Evolutionary conservation across 2,888 invertebrate genomes (phyloP), one percentile per base, ranked within the genome.

Genomic region (Cerastis rubricosa): DNA sequence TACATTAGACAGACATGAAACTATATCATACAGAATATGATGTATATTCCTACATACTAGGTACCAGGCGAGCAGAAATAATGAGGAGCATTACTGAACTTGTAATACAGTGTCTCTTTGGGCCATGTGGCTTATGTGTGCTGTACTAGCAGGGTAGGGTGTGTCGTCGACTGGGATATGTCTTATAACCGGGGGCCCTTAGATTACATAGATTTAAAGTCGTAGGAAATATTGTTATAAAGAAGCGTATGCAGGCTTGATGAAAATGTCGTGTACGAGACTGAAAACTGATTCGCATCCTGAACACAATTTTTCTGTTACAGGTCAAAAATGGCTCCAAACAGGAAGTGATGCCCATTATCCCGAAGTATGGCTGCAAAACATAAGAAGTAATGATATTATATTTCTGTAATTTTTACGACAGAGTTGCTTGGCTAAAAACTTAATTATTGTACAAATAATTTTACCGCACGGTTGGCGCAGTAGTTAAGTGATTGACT

Each of bases 51-150:
- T 49, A 22, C 40, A 43, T 12, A 35, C 12, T 11, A 19, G n/a
- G 14, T 78, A 84, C 71, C 67, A 76, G 76, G 86, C 76, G 69
- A 79, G 40, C 75, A 71, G 71, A 79, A 83, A 72, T 83, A 85
- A 86, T 85, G 78, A 81, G 70, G 12, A 63, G 74, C 78, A 83
- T 85, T 80, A 85, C 71, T 47, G 66, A 78, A 80, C 71, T 82
- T 71, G 45, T 61, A 57, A 49, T 63, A 69, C 68, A 59, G 68
- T 76, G 74, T 84, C 68, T 76, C 66, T 67, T 43, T 65, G 63
- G 74, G 85, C 77, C 86, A 86, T 78, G 80, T 86, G 85, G 87
- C 66, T 76, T 74, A 51, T 57, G 35, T 74, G 45, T 14, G 19
- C 35, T 14, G 4, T 69, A 22, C 47, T 49, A 57, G 47, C 54